Evolutionary conservation across 1,140 invertebrate species (phyloP).

Genomic region (Stegodyphus dumicola): DNA sequence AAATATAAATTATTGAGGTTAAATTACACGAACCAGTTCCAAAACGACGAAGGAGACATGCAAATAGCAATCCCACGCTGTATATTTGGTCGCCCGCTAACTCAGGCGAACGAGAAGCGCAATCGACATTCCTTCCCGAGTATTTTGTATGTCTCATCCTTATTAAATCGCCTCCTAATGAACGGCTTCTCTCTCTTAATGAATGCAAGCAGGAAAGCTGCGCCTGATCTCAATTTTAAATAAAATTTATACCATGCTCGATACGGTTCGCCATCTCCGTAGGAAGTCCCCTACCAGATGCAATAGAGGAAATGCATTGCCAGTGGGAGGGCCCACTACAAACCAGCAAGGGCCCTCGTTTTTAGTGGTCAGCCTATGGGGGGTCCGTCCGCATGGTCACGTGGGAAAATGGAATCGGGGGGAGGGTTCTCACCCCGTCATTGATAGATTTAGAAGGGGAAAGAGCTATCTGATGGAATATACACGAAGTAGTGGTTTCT

Average conservation of each 20-base stretch:
- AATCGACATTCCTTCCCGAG: too few relatives aligned
- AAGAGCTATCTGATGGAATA: slow-evolving; percentile 60
- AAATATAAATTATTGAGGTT: too few relatives aligned
- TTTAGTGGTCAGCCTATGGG: slow-evolving; percentile 58
- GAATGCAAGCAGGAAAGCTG: slow-evolving; percentile 23
- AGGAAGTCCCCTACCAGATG: slow-evolving; percentile 43
- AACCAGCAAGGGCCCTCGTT: slow-evolving; percentile 60
- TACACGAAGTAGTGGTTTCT: slow-evolving; percentile 54
- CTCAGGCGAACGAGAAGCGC: too few relatives aligned
- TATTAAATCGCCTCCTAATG: not conserved
- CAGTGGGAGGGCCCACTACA: slow-evolving; percentile 54
- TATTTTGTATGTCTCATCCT: too few relatives aligned
- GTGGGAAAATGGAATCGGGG: slow-evolving; percentile 55
- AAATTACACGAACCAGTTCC: too few relatives aligned
- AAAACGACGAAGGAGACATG: too few relatives aligned
- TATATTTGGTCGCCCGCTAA: too few relatives aligned
- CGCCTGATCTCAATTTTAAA: slow-evolving; percentile 40
- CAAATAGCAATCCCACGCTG: too few relatives aligned
- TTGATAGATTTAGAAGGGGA: slow-evolving; percentile 58
- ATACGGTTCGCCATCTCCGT: not conserved
- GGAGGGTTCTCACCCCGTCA: slow-evolving; percentile 30
- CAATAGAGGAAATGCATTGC: slow-evolving; percentile 56
- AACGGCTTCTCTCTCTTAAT: slow-evolving; percentile 8
- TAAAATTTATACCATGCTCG: slow-evolving; percentile 54
- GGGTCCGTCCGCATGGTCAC: slow-evolving; percentile 57